Evolutionary conservation across 1,140 invertebrate genomes (phyloP).

Genomic region (Archegozetes longisetosus): DNA sequence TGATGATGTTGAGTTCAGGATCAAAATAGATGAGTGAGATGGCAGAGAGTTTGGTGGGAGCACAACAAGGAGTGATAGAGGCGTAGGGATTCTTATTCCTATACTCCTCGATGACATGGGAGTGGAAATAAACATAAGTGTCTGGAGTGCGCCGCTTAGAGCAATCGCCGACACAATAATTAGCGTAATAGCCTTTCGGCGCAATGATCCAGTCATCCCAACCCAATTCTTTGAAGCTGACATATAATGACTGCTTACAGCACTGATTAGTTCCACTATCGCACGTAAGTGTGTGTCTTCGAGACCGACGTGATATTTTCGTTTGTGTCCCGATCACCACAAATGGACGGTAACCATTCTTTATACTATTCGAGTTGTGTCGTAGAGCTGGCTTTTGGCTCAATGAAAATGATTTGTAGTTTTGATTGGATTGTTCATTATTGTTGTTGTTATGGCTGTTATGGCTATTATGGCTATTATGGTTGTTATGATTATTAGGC

Average conservation of each 20-base stretch:
- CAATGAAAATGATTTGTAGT: background rate
- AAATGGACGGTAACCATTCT: conserved; percentile 43
- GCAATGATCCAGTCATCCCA: conserved; percentile 99
- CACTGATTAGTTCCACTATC: conserved; percentile 49
- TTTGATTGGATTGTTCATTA: background rate
- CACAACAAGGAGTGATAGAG: conserved; percentile 67
- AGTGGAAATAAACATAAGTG: conserved; percentile 77
- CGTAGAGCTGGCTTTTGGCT: background rate
- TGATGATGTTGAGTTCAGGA: conserved; percentile 61
- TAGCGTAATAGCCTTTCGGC: conserved; percentile 83
- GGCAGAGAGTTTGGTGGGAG: conserved; percentile 66
- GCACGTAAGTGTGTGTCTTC: conserved; percentile 64
- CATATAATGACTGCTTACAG: conserved; percentile 74
- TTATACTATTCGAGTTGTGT: background rate
- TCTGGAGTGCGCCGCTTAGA: no score
- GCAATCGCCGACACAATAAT: conserved; percentile 91
- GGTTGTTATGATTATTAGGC: conserved; percentile 33
- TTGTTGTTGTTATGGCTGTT: conserved; percentile 8
- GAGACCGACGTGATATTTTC: conserved; percentile 37
- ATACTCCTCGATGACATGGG: conserved; percentile 73
- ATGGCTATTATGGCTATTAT: no score
- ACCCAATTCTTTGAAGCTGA: conserved; percentile 89
- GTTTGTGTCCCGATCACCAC: conserved; percentile 62
- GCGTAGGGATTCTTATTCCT: conserved; percentile 46
- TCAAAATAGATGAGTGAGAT: conserved; percentile 89